Evolutionary conservation across 2,888 invertebrate genomes (phyloP), one percentile per base, ranked within the genome.

Genomic region (Cerastis rubricosa): DNA sequence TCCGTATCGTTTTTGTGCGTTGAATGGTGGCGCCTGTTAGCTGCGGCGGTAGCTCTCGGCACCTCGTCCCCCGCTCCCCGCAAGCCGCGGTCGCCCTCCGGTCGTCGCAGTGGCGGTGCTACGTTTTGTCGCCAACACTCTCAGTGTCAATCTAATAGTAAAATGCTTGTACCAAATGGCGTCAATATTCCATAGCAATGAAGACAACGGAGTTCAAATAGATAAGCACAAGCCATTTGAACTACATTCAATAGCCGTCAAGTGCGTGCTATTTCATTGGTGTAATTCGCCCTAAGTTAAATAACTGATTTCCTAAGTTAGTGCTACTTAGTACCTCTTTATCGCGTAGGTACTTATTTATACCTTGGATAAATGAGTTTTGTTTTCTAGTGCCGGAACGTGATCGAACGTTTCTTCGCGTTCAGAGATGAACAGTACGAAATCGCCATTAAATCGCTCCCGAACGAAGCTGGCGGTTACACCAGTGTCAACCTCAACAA

Each of bases 401-500:
- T 98, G 14, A 96, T 98, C 35, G 97, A 98, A 87, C 97, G 96
- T 87, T 97, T 98, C 91, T 97, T 98, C 92, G 96, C 96, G 63
- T 97, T 97, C 87, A 94, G 98, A 74, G 96, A 97, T 63, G 90
- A 96, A 71, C 97, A 98, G 91, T 97, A 97, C 84, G 91, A 95
- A 68, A 97, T 97, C 76, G 93, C 98, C 70, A 94, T 95, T 63
- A 94, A 92, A 3, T 97, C 98, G 90, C 95, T 97, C 0, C 92
- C 96, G 6, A 93, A 97, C 45, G 97, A 96, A 11, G 95, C 98
- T 45, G 98, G 98, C 22, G 97, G 97, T 92, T 98, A 98, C 29
- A 98, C 98, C 0, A 98, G 98, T 0, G 95, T 98, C 5, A 99
- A 99, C 94, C 94, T 98, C 66, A 99, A 98, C 8, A 97, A 96